Conservation (phyloP, 2,888 invertebrate genomes). For the Acrobasis suavella region DNA sequence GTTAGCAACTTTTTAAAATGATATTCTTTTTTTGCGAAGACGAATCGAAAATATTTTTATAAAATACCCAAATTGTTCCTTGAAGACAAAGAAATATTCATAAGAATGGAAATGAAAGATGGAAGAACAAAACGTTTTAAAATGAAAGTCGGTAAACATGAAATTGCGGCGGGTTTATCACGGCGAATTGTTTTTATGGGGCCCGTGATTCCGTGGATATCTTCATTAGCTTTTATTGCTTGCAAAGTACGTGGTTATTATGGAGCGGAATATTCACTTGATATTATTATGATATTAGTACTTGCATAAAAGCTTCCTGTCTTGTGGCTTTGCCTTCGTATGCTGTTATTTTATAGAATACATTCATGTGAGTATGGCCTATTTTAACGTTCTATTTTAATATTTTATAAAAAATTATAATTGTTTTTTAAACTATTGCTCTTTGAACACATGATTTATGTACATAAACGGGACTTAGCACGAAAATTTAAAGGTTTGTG, state of each 20-base stretch:
- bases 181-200: slow-evolving; percentile 34
- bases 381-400: too few species aligned
- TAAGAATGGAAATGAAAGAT: slow-evolving; percentile 20
- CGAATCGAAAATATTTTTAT: background rate
- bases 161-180: slow-evolving; percentile 32
- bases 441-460: too few species aligned
- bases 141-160: slow-evolving; percentile 12
- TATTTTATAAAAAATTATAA: too few species aligned
- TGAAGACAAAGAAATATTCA: slow-evolving; percentile 12
- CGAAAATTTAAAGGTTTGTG: too few species aligned
- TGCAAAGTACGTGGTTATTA: slow-evolving; percentile 27
- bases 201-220: slow-evolving; percentile 30
- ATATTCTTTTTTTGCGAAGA: too few species aligned
- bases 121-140: slow-evolving; percentile 22
- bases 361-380: background rate
- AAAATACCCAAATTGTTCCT: background rate
- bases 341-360: background rate
- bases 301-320: background rate
- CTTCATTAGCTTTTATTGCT: slow-evolving; percentile 37
- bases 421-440: too few species aligned
- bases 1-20: too few species aligned
- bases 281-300: slow-evolving; percentile 6
- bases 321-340: background rate
- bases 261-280: slow-evolving; percentile 5
- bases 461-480: too few species aligned